Evolutionary conservation across 2,113 vertebrate genomes (phyloP).

Genomic region (Poeciliopsis turrubarensis): DNA sequence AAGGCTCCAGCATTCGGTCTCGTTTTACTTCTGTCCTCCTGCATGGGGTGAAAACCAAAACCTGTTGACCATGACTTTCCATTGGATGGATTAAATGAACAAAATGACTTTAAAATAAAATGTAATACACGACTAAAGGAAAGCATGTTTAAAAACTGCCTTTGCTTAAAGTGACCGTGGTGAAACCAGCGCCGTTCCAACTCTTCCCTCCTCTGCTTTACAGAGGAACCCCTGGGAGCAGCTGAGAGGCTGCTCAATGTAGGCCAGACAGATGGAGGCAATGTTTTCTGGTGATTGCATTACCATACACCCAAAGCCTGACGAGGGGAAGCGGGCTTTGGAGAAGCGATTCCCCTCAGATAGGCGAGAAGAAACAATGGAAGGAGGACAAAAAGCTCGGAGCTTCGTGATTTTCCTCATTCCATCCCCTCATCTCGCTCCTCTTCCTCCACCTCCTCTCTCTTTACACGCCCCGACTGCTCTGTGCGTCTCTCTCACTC

Average conservation of each 20-base stretch:
- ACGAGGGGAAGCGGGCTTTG: conserved; percentile 38
- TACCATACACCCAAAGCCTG: conserved; percentile 67
- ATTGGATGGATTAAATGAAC: not conserved
- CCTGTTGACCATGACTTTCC: not conserved
- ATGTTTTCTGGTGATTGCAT: conserved; percentile 76
- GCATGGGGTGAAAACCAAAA: too few species aligned
- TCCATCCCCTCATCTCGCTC: conserved; percentile 29
- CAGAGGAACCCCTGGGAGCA: conserved; percentile 61
- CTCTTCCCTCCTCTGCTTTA: conserved; percentile 49
- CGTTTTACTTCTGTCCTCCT: not conserved
- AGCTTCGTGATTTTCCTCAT: conserved; percentile 49
- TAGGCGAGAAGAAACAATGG: conserved; percentile 47
- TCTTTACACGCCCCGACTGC: conserved; percentile 4
- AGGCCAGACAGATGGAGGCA: conserved; percentile 74
- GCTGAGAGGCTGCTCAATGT: conserved; percentile 74
- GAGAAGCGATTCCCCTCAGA: conserved; percentile 29
- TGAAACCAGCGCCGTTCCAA: conserved; percentile 30
- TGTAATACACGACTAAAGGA: not conserved
- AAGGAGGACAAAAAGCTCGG: conserved; percentile 49
- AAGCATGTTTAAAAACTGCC: not conserved
- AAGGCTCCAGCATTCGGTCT: not conserved
- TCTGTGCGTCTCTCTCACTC: conserved; percentile 1
- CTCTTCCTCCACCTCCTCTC: conserved; percentile 1
- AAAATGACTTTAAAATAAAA: not conserved
- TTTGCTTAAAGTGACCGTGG: not conserved